Base-by-base conservation (phyloP, 2,113 vertebrate genomes). In the Ameiurus melas region DNA sequence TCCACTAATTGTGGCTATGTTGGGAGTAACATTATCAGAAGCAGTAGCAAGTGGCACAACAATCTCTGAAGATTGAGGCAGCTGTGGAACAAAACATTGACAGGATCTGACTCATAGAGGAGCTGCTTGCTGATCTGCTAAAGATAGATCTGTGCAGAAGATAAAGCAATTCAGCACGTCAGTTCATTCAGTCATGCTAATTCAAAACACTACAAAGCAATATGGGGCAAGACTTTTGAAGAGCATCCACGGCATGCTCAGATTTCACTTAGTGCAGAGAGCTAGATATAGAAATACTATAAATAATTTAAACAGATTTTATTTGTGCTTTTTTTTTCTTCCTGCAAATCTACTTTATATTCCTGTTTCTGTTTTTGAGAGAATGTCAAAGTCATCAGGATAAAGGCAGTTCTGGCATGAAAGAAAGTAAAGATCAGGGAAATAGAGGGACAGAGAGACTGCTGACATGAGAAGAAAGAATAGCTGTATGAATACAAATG, bases 31-130 rank as follows among this genome's bases (percentile, higher is more conserved):
- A 64, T 84, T 88, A 77, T 88, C 82, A 82, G 79, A 81, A 68
- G 79, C 78, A 81, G 75, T 68, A 80, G 79, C 77, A 87, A 87
- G 86, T 79, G n/a, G 77, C 62, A 87, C 64, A 87, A 78, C 87
- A 84, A 39, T 64, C 17, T 88, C 70, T 78, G 58, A 57, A 84
- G 71, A 88, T 77, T 81, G 86, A 87, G 80, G 51, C 82, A 88
- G 87, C 87, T 88, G 81, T 83, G 68, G 53, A 77, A 87, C 64
- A 87, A 87, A 84, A 84, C 81, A 47, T 53, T 75, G 70, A 53
- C 62, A 51, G 81, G 81, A 88, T 88, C 82, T 88, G 87, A 84
- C 70, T 88, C 87, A 88, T 68, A 39, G 60, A 78, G n/a, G 58
- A 78, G 87, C 39, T 55, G 70, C 39, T 77, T 68, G 62, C 57